These are phyloP conservation scores for Plebejus melissa DNA, from an alignment of 2,888 invertebrate species.

Conservation along the genomic window DNA sequence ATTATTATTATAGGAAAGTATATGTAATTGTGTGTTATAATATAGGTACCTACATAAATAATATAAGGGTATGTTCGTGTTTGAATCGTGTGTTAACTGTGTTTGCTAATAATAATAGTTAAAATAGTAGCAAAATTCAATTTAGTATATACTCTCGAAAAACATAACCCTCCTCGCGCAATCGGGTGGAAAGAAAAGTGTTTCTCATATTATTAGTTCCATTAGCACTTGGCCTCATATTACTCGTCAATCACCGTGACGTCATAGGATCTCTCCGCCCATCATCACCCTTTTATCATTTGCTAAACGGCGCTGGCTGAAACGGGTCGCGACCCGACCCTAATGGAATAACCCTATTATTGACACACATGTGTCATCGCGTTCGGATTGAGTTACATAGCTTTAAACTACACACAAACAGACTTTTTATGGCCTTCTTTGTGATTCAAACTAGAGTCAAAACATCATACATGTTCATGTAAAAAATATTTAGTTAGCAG, in stretches of 20 bases:
- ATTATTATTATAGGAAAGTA: too few relatives aligned
- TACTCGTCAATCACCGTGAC: conserved; percentile 17
- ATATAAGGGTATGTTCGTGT: too few relatives aligned
- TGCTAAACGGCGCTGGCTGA: conserved; percentile 8
- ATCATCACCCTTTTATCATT: conserved; percentile 24
- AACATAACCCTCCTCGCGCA: too few relatives aligned
- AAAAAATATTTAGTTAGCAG: not conserved
- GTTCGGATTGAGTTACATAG: conserved; percentile 23
- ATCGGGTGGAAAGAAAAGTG: not conserved
- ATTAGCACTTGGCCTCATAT: conserved; percentile 13
- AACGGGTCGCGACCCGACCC: conserved; percentile 16
- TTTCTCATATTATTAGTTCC: not conserved
- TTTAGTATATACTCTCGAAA: too few relatives aligned
- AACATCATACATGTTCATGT: not conserved
- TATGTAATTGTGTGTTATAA: too few relatives aligned
- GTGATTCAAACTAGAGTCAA: not conserved
- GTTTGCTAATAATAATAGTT: too few relatives aligned
- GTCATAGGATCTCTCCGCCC: not conserved
- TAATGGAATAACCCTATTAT: conserved; percentile 28
- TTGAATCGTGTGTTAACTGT: too few relatives aligned
- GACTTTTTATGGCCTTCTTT: not conserved
- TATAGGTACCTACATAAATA: too few relatives aligned
- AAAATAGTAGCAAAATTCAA: too few relatives aligned
- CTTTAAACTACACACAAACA: not conserved
- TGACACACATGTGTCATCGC: conserved; percentile 22